A percentile compares a stretch with the other conserved stretches of the same genome.
These are phyloP conservation scores for Perizoma affinitatum DNA, from an alignment of 2,888 invertebrate genomes.

Conservation along the genomic window DNA sequence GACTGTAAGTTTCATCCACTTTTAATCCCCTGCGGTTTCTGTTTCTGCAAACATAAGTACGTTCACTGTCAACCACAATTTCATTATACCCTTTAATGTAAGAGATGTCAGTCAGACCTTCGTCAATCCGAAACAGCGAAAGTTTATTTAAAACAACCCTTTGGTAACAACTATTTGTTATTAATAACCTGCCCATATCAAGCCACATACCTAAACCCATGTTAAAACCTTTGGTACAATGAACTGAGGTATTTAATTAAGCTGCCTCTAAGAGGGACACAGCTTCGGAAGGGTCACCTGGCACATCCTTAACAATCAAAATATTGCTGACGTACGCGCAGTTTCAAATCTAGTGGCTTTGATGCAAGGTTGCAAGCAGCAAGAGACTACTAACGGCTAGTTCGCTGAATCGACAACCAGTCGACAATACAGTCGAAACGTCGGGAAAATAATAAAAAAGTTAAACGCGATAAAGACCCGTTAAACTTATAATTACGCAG, in stretches of 20 bases:
- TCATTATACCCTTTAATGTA: not conserved
- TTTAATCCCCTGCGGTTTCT: too few relatives aligned
- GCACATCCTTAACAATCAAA: not conserved
- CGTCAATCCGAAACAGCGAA: conserved; percentile 18
- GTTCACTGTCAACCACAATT: not conserved
- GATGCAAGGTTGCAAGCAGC: too few relatives aligned
- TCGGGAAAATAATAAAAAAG: too few relatives aligned
- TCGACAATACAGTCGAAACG: too few relatives aligned
- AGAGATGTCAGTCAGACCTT: conserved; percentile 17
- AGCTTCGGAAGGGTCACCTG: conserved; percentile 3
- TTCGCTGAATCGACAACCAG: too few relatives aligned
- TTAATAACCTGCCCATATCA: conserved; percentile 26
- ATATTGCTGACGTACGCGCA: too few relatives aligned
- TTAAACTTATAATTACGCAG: too few relatives aligned
- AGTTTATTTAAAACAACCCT: conserved; percentile 21
- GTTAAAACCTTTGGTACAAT: conserved; percentile 35
- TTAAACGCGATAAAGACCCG: too few relatives aligned
- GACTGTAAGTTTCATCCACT: too few relatives aligned
- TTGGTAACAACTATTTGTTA: conserved; percentile 20
- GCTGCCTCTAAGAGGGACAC: conserved; percentile 35
- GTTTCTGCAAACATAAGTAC: too few relatives aligned
- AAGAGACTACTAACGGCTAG: too few relatives aligned
- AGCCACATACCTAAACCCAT: conserved; percentile 31
- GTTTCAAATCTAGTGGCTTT: too few relatives aligned
- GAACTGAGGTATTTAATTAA: conserved; percentile 50